These are phyloP conservation scores for Characodon lateralis DNA, from an alignment of 2,797 vertebrate genomes.

Conservation along the genomic window DNA sequence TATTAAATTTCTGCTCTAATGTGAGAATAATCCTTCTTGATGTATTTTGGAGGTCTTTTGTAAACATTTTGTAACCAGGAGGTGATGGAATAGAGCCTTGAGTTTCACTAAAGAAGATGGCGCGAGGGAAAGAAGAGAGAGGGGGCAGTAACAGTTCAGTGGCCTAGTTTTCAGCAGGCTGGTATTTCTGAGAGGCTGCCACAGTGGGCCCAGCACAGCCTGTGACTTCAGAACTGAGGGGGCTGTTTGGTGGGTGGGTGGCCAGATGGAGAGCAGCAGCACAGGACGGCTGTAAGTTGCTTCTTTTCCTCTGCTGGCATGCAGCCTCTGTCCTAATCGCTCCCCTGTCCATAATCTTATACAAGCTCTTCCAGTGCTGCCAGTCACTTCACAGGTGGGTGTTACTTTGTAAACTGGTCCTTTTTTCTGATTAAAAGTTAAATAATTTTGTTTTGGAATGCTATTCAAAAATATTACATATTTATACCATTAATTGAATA, in stretches of 20 bases:
- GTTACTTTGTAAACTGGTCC: not conserved
- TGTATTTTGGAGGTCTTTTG: conserved; percentile 49
- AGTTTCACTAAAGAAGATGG: conserved; percentile 46
- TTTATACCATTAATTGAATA: not conserved
- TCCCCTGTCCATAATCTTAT: conserved; percentile 42
- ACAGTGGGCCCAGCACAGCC: conserved; percentile 53
- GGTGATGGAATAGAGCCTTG: conserved; percentile 49
- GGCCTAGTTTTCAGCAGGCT: conserved; percentile 69
- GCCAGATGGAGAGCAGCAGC: conserved; percentile 67
- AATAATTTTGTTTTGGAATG: too few species aligned
- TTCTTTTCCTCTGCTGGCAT: conserved; percentile 49
- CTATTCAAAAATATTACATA: not conserved
- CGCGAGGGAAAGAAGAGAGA: conserved; percentile 21
- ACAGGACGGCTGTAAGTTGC: conserved; percentile 43
- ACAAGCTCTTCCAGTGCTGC: conserved; percentile 27
- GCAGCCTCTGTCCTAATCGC: conserved; percentile 42
- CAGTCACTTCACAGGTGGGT: conserved; percentile 38
- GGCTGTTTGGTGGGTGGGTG: conserved; percentile 46
- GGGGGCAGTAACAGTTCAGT: conserved; percentile 72
- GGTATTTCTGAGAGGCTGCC: conserved; percentile 58
- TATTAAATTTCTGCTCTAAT: not conserved
- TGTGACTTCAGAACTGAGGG: conserved; percentile 64
- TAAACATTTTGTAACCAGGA: conserved; percentile 51
- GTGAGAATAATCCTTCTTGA: conserved; percentile 13
- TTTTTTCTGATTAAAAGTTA: not conserved